phyloP scores from a whole-genome alignment of 2,888 invertebrate species.

The Vannuccia rotundouncinata region DNA sequence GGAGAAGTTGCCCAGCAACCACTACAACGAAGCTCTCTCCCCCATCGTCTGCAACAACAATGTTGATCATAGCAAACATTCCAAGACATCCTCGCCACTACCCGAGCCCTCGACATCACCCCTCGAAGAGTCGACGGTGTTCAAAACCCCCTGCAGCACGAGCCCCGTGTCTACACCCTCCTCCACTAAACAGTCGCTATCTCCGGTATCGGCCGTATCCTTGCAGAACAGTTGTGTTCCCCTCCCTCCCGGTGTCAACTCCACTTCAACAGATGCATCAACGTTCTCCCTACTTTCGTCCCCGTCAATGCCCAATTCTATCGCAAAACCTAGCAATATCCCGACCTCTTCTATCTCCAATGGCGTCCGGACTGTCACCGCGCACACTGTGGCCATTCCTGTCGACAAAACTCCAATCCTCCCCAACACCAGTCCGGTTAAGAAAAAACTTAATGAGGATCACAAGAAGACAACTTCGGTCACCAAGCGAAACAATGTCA shows the following conservation, averaged over 20 bases:
- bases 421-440: background rate
- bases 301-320: background rate
- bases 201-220: background rate
- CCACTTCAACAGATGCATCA: background rate
- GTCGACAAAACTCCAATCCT: constrained; percentile 1
- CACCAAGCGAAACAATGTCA: background rate
- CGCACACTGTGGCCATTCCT: constrained; percentile 27
- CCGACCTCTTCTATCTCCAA: background rate
- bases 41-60: background rate
- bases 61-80: background rate
- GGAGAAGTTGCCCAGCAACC: background rate
- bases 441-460: background rate
- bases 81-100: background rate
- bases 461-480: background rate
- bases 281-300: background rate
- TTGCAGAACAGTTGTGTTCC: background rate
- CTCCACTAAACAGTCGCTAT: background rate
- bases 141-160: background rate
- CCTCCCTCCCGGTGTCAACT: background rate
- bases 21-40: background rate
- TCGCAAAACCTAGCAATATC: background rate
- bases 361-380: constrained; percentile 27
- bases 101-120: background rate
- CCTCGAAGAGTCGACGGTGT: background rate
- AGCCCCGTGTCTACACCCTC: background rate